These are phyloP conservation scores for Pyrocoelia pectoralis DNA, from an alignment of 2,888 invertebrate genomes.

Conservation along the genomic window DNA sequence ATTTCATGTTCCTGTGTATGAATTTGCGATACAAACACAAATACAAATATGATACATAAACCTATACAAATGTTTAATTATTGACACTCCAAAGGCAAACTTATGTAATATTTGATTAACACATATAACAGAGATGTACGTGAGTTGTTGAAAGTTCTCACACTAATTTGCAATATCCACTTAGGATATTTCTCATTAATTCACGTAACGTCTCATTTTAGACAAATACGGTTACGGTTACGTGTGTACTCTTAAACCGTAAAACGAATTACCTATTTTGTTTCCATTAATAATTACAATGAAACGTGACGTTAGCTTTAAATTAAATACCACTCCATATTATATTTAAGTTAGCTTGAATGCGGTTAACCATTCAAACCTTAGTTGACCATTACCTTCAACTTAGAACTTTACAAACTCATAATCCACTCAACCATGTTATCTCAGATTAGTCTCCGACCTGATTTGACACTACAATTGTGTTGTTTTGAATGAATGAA, in stretches of 20 bases:
- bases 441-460: constrained; percentile 27
- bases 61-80: too few species aligned
- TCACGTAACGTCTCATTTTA: not conserved
- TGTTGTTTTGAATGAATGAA: constrained; percentile 22
- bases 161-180: not conserved
- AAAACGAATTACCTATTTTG: too few species aligned
- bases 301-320: too few species aligned
- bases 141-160: not conserved
- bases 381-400: constrained; percentile 22
- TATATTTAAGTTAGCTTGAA: too few species aligned
- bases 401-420: constrained; percentile 24
- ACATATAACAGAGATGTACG: not conserved
- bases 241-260: too few species aligned
- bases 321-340: too few species aligned
- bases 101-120: not conserved
- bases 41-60: too few species aligned
- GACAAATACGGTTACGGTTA: too few species aligned
- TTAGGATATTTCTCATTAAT: not conserved
- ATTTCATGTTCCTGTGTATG: too few species aligned
- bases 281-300: too few species aligned
- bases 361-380: constrained; percentile 21
- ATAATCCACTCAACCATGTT: constrained; percentile 22
- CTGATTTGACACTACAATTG: constrained; percentile 22
- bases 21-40: too few species aligned
- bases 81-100: not conserved